Percentiles rank a stretch among this genome's conserved stretches.
phyloP scores from a whole-genome alignment of 2,888 invertebrate genomes.

The Pasiphila rectangulata region DNA sequence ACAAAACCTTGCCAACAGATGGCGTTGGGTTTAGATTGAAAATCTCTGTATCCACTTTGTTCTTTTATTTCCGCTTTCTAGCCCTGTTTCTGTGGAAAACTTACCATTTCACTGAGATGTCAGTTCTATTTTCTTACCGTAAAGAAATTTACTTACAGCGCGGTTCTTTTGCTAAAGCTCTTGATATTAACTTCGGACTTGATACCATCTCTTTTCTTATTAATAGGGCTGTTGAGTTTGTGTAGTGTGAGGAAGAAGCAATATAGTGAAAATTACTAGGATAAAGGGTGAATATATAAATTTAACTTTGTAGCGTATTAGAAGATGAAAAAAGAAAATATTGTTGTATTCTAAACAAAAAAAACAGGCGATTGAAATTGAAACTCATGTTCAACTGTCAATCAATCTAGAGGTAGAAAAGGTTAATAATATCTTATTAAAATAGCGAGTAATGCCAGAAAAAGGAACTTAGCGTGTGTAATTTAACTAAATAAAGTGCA shows the following conservation, averaged over 20 bases:
- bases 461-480: neutral
- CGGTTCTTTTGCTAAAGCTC: neutral
- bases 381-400: neutral
- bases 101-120: neutral
- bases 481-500: neutral
- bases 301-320: neutral
- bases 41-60: slow-evolving; percentile 1
- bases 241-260: slow-evolving; percentile 1
- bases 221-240: neutral
- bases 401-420: neutral
- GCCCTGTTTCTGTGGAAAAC: slow-evolving; percentile 10
- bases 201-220: slow-evolving; percentile 1
- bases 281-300: neutral
- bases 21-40: neutral
- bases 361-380: neutral
- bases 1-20: slow-evolving; percentile 5
- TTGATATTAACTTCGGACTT: neutral
- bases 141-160: neutral
- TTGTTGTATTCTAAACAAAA: no score
- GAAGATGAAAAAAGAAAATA: no score
- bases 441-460: neutral
- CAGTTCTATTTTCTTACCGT: no score
- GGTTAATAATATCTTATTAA: neutral
- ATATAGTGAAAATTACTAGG: neutral
- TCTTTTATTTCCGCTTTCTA: slow-evolving; percentile 1